These are phyloP conservation scores for Peromyscus nudipes DNA, from an alignment of 2,797 vertebrate genomes.

Conservation along the genomic window DNA sequence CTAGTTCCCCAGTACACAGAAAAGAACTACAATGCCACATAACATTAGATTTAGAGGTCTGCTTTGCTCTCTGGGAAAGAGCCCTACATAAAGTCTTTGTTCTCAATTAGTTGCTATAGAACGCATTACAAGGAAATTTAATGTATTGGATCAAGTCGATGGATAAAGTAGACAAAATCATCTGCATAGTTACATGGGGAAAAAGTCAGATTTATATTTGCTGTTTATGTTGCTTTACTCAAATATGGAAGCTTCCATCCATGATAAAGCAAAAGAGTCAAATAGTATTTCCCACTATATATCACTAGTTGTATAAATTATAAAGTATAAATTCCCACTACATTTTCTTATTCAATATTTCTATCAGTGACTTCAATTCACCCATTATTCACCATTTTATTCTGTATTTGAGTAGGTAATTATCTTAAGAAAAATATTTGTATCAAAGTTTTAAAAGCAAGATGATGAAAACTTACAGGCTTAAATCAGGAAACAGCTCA, in stretches of 20 bases:
- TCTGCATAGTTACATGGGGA: neutral
- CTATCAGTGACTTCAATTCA: neutral
- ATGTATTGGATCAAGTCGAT: neutral
- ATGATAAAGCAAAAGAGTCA: neutral
- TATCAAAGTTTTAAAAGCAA: conserved; percentile 29
- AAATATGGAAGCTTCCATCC: neutral
- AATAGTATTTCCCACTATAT: neutral
- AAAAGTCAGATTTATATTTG: neutral
- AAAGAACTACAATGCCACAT: neutral
- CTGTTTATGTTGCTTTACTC: neutral
- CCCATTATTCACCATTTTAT: neutral
- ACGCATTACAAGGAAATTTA: neutral
- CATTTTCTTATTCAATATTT: conserved; percentile 13
- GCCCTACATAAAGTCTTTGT: neutral
- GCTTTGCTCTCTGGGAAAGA: neutral
- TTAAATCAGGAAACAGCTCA: conserved; percentile 23
- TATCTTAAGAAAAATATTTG: neutral
- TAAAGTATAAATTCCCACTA: neutral
- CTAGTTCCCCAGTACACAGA: neutral
- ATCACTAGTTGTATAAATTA: neutral
- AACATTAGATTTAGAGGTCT: neutral
- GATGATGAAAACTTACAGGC: neutral
- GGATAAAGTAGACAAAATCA: neutral
- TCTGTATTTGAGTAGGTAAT: neutral
- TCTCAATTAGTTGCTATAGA: neutral